A percentile compares a stretch with the other conserved stretches of the same genome.
These are phyloP conservation scores for Danio albolineatus DNA, from an alignment of 2,797 vertebrate species.

Conservation along the genomic window DNA sequence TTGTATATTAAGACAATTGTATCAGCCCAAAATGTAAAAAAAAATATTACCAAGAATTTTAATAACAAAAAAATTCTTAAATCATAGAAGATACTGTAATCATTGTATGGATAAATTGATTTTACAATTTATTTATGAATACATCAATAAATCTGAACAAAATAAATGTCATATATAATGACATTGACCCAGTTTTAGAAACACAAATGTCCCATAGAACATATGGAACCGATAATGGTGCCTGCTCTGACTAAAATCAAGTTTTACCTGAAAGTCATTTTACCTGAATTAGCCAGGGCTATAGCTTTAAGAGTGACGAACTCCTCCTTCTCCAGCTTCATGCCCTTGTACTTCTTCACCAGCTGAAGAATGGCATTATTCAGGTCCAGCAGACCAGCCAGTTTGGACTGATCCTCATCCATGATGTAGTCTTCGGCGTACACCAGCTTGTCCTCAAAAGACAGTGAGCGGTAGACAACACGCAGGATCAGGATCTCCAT, in stretches of 20 bases:
- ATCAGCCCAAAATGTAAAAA: not conserved
- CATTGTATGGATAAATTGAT: not conserved
- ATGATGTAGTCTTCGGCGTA: conserved; percentile 99
- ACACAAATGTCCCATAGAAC: not conserved
- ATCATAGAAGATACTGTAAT: not conserved
- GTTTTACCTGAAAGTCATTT: not conserved
- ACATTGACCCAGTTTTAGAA: not conserved
- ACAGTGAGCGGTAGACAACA: conserved; percentile 96
- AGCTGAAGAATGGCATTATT: conserved; percentile 98
- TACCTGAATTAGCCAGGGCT: conserved; percentile 99
- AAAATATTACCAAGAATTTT: no score
- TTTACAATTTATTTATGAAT: not conserved
- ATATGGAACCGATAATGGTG: not conserved
- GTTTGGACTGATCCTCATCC: conserved; percentile 98
- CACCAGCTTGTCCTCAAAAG: conserved; percentile 98
- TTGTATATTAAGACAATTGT: no score
- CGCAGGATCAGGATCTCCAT: conserved; percentile 99
- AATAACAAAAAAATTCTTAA: not conserved
- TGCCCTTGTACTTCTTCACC: conserved; percentile 97
- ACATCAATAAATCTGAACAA: not conserved
- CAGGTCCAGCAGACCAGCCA: conserved; percentile 96
- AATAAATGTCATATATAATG: not conserved
- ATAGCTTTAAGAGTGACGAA: conserved; percentile 99
- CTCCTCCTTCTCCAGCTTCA: conserved; percentile 99
- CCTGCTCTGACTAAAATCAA: not conserved